Conservation (phyloP, 2,113 vertebrate species). For the Etia nguti region DNA sequence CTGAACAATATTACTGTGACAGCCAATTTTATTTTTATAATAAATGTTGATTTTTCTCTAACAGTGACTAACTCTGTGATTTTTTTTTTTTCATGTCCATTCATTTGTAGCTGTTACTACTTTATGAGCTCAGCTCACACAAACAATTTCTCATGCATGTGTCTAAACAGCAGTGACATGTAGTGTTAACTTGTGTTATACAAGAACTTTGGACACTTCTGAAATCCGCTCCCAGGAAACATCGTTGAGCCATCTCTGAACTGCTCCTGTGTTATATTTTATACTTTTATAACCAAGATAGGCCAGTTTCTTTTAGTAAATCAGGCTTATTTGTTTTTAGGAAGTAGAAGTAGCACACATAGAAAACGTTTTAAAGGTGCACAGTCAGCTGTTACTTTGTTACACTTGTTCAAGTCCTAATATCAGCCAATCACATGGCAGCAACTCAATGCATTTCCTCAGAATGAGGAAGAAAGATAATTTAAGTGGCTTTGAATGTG, state of each 20-base stretch:
- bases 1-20: slow-evolving; percentile 1
- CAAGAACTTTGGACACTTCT: neutral
- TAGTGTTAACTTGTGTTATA: neutral
- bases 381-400: neutral
- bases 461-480: neutral
- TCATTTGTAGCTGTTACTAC: neutral
- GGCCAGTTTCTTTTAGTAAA: fast-evolving
- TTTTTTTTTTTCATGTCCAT: neutral
- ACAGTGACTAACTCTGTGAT: neutral
- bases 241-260: neutral
- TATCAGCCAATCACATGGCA: neutral
- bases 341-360: neutral
- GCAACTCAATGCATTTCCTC: neutral
- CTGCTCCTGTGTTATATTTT: neutral
- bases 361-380: neutral
- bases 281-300: neutral
- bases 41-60: slow-evolving; percentile 48
- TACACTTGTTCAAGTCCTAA: neutral
- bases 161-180: neutral
- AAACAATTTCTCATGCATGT: neutral
- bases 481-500: neutral
- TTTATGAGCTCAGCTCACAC: neutral
- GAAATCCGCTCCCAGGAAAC: neutral
- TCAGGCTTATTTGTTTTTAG: neutral
- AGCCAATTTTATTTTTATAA: slow-evolving; percentile 44